Base-by-base conservation (phyloP, 2,888 invertebrate species). In the Chloroclysta siterata region DNA sequence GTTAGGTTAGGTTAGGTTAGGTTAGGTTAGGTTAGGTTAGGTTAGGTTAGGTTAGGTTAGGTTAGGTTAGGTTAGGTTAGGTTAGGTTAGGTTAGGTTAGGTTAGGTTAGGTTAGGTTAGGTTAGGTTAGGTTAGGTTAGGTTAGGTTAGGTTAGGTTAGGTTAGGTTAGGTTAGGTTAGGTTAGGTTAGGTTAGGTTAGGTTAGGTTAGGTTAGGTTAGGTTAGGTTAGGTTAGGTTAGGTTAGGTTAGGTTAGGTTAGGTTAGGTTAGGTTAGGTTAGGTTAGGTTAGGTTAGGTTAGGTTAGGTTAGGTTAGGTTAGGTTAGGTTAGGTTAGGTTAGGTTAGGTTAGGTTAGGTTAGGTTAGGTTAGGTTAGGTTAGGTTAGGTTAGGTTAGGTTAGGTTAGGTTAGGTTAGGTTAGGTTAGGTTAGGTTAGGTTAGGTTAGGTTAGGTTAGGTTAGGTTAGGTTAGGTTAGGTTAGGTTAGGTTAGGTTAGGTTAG, bases 1-100 rank as follows among this genome's bases (percentile, higher is more conserved):
- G 51, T 51, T 51, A 51, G 51, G 51, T 51, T 51, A 51, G 51
- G 51, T 51, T 51, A 51, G 51, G 51, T 51, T 51, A 51, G 51
- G 51, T 51, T 51, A 51, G 51, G 51, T 51, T 51, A 51, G 51
- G 51, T 51, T 51, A 51, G 51, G 51, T 51, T 51, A 51, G 51
- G 51, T 51, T 51, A 51, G 51, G 51, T 51, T 51, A 51, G 51
- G 51, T 51, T 51, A 51, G 51, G 51, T 51, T 51, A 51, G 51
- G 51, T 51, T 51, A 51, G 51, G 51, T 51, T 51, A 51, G 51
- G 51, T 51, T 51, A 51, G 51, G 51, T 51, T 51, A 51, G 51
- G 51, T 51, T 51, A 51, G 51, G 51, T 51, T 48, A 48, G 48
- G 48, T 48, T 48, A 48, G 48, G 48, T 48, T 48, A 48, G 48